Conservation (phyloP, 1,140 invertebrate species). For the Camponotus pennsylvanicus region DNA sequence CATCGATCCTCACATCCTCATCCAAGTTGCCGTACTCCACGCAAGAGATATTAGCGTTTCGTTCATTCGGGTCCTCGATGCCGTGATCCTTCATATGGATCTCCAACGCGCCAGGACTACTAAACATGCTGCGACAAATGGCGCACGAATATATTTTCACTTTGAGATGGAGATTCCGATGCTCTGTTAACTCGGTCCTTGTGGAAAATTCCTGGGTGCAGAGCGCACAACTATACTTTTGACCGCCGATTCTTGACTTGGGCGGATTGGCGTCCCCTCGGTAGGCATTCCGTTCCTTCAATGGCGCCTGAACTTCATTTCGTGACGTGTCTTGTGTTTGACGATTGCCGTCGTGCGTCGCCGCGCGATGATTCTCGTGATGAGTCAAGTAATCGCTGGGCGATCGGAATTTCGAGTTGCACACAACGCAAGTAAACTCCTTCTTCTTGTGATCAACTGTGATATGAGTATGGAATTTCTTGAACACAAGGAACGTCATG, state of each 20-base stretch:
- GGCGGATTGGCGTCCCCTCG: conserved; percentile 16
- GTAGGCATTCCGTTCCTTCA: conserved; percentile 61
- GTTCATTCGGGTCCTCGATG: conserved; percentile 79
- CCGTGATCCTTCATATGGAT: conserved; percentile 87
- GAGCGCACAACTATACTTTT: conserved; percentile 87
- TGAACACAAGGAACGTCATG: conserved; percentile 83
- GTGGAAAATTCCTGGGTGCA: conserved; percentile 88
- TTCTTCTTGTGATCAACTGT: conserved; percentile 78
- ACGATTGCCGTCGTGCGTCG: neutral
- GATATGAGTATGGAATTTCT: conserved; percentile 81
- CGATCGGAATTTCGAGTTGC: conserved; percentile 66
- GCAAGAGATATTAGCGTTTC: conserved; percentile 76
- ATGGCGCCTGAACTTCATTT: conserved; percentile 18
- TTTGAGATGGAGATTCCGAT: conserved; percentile 89
- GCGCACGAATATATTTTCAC: conserved; percentile 89
- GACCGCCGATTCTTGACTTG: conserved; percentile 69
- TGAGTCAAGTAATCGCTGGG: conserved; percentile 78
- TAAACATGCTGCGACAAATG: conserved; percentile 88
- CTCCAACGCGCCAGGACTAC: conserved; percentile 87
- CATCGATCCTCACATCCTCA: conserved; percentile 33
- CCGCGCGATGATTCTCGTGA: conserved; percentile 78
- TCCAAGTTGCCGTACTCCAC: conserved; percentile 67
- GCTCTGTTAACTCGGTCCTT: conserved; percentile 87
- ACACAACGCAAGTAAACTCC: conserved; percentile 78
- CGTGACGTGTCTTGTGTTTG: neutral